Evolutionary conservation across 2,797 vertebrate species (phyloP), one percentile per base, ranked within the genome.

Genomic region (Gallinago nigripennis): DNA sequence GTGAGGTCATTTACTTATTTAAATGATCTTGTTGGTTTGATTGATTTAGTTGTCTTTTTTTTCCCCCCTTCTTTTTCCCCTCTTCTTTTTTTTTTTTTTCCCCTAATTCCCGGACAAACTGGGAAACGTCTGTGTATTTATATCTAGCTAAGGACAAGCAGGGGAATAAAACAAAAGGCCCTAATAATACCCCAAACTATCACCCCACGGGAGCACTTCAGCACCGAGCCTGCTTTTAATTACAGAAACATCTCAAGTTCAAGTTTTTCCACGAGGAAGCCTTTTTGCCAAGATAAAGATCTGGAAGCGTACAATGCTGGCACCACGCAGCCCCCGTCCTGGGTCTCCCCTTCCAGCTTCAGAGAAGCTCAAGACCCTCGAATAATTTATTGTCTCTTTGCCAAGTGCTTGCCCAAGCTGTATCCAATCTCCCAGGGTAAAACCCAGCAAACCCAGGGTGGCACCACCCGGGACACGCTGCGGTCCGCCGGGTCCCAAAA

Each of bases 201-300:
- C 91, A 76, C 89, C 95, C 93, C 94, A 65, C 2, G 15, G 94
- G 94, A 95, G 89, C 90, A 83, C 87, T 92, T 88, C 72, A 94
- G 86, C 94, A 77, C 73, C 1, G 21, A 56, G 90, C 54, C 95
- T 95, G 92, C 75, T 93, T 95, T 91, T 56, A 71, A 96, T 93
- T 82, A 88, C n/a, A 43, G 84, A 71, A 85, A 63, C 88, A 77
- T 86, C 88, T 80, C 86, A 15, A 88, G 77, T 51, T 85, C 72
- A 5, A 94, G 77, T 82, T 95, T 68, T 69, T 90, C 92, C 96
- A 76, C 21, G 8, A 95, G 94, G 94, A 61, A 82, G 90, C 68
- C 24, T 88, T 64, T 81, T 51, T 54, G 94, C 87, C 92, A 72
- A 95, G 94, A 96, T 89, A 95, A 96, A 96, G 94, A 92, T 95